Evolutionary conservation across 2,113 vertebrate species (phyloP).

Genomic region (Leptobrachium ailaonicum): DNA sequence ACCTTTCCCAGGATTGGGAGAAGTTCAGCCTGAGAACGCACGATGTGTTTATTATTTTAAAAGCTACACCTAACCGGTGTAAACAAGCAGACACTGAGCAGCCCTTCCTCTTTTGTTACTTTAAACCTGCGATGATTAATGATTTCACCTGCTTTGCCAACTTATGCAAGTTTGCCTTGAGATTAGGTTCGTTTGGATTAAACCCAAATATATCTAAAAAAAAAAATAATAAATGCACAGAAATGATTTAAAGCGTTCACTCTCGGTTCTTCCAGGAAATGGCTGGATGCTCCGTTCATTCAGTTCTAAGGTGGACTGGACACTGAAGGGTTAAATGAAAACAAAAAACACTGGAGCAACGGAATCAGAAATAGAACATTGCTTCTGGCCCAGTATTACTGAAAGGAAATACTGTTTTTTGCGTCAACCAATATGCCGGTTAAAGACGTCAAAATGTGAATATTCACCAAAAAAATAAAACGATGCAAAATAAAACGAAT

Average conservation of each 20-base stretch:
- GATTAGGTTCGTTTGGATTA: constrained; percentile 91
- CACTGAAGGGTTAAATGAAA: too few relatives aligned
- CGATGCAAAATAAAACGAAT: constrained; percentile 89
- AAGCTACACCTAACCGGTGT: constrained; percentile 58
- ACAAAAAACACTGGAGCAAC: too few relatives aligned
- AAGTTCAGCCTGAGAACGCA: constrained; percentile 32
- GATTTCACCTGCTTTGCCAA: constrained; percentile 77
- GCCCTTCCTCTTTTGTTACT: constrained; percentile 63
- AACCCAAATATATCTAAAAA: constrained; percentile 57
- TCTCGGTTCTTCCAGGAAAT: too few relatives aligned
- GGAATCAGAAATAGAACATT: too few relatives aligned
- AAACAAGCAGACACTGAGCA: constrained; percentile 63
- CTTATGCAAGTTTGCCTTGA: constrained; percentile 85
- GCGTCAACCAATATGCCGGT: too few relatives aligned
- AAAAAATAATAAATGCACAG: too few relatives aligned
- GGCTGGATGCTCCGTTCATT: too few relatives aligned
- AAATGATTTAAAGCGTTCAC: too few relatives aligned
- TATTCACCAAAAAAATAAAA: constrained; percentile 64
- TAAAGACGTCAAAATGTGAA: too few relatives aligned
- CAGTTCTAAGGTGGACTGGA: too few relatives aligned
- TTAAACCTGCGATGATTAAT: constrained; percentile 78
- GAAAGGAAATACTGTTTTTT: too few relatives aligned
- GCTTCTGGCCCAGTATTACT: too few relatives aligned
- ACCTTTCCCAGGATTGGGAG: not conserved
- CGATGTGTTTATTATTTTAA: constrained; percentile 51